Base-by-base conservation (phyloP, 2,113 vertebrate species). In the Perca fluviatilis region DNA sequence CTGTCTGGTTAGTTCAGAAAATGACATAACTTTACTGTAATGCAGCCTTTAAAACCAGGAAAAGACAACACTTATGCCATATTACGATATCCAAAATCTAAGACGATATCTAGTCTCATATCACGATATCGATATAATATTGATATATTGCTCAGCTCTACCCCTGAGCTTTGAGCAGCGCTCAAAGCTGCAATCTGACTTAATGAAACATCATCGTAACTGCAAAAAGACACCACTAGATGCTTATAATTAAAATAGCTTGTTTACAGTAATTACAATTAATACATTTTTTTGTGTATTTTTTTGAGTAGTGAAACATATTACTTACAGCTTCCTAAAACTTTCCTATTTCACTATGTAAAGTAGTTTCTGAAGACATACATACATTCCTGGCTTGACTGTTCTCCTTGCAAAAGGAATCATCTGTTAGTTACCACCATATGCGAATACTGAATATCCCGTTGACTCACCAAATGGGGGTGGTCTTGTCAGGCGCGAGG, bases 381-480 rank as follows among this genome's bases (percentile, higher is more conserved):
- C 30, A 33, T 9, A 13, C 2, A 27, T 56, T 53, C 23, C 67
- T 62, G 53, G 33, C 14, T 30, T 30, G 0, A 18, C 21, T 79
- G 57, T 3, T 53, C 3, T 0, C 30, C 33, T 47, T 54, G 25
- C 33, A 19, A 49, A 46, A 46, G 3, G 18, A 62, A n/a, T 19
- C 47, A 46, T 62, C 19, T n/a, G 53, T 74, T 25, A n/a, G 47
- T 47, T 15, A 15, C 11, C 68, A 54, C 58, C 54, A 18, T 3
- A 16, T 5, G 62, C 64, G 30, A 30, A 53, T n/a, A 40, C 64
- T 2, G 33, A 43, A 25, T 16, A 50, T 79, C 51, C 53, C 3
- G 23, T 76, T 60, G 14, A 96, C 97, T 71, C 94, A 98, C 97
- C 98, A 15, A 97, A 97, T 0, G 93, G 95, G 50, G 96, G 96